Evolutionary conservation across 2,113 vertebrate genomes (phyloP).

Genomic region (Origma solitaria): DNA sequence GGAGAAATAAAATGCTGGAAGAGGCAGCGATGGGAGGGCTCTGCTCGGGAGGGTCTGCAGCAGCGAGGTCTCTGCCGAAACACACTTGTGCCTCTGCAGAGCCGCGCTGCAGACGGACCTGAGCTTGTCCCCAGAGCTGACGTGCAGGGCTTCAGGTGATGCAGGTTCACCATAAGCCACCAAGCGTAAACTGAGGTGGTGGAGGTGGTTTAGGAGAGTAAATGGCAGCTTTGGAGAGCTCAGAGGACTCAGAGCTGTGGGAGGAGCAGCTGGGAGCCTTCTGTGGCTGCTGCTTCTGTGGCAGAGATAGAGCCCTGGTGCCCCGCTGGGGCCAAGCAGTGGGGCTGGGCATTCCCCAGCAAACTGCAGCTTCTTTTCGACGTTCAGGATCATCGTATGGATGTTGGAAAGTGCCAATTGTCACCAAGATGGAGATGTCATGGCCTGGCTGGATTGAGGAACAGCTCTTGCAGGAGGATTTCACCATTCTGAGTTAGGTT

Average conservation of each 20-base stretch:
- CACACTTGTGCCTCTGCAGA: background rate
- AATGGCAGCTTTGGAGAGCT: background rate
- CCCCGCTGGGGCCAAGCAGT: fast-evolving
- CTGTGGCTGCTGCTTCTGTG: background rate
- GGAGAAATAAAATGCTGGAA: background rate
- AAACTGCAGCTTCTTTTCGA: background rate
- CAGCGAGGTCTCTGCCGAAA: fast-evolving
- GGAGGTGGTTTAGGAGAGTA: background rate
- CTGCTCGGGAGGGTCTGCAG: background rate
- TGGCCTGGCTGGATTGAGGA: background rate
- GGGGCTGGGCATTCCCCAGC: background rate
- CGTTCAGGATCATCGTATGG: background rate
- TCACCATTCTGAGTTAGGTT: background rate
- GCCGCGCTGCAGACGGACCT: background rate
- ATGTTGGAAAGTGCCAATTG: fast-evolving
- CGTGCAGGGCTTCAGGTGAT: background rate
- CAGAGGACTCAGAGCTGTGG: background rate
- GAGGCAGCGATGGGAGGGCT: background rate
- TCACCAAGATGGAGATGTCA: background rate
- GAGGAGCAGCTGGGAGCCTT: background rate
- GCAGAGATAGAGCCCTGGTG: background rate
- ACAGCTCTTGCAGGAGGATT: background rate
- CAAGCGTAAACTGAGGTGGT: background rate
- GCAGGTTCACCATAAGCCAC: background rate
- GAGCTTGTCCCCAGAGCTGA: background rate